Evolutionary conservation across 2,888 invertebrate species (phyloP), one percentile per base, ranked within the genome.

Genomic region (Acholoe squamosa): DNA sequence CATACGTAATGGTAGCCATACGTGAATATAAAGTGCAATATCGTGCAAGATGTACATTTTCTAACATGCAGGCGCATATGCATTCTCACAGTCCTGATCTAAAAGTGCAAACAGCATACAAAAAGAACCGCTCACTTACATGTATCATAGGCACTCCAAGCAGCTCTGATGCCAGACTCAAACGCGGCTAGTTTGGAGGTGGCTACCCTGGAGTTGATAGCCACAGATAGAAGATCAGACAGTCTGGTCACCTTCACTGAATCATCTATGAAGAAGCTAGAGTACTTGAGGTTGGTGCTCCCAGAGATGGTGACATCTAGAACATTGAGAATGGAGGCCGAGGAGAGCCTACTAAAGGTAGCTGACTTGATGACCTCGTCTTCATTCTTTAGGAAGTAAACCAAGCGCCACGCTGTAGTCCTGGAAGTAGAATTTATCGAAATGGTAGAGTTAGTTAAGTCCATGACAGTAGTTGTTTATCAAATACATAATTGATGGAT

Each of bases 311-410:
- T 54, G 54, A 52, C 28, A 25, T 52, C 52, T 28, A 86, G 28
- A 16, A 54, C 86, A 16, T 12, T 54, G 14, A n/a, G 10, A 25
- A 86, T 54, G 22, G 54, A 12, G 31, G 22, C 54, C 0, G 25
- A 0, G 28, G 14, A 14, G n/a, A 86, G 86, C n/a, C 19, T 5
- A 28, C 22, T 19, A 25, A 86, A 54, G 7, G 22, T 28, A n/a
- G 54, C 25, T 28, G 86, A 86, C 25, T 54, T 14, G n/a, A 86
- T 19, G 5, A 86, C 54, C 14, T 52, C 52, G 54, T 25, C 86
- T 10, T 86, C 25, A 1, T 54, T 10, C 56, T 86, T 86, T 28
- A 86, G 52, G 86, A 86, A 86, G 56, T 86, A 86, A 5, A 86
- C 86, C 14, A 86, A 54, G 28, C 54, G 25, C 86, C 86, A 86